Percentiles rank a stretch among this genome's conserved stretches.
Evolutionary conservation across 2,797 vertebrate genomes (phyloP).

Genomic region (Cetoscarus ocellatus): DNA sequence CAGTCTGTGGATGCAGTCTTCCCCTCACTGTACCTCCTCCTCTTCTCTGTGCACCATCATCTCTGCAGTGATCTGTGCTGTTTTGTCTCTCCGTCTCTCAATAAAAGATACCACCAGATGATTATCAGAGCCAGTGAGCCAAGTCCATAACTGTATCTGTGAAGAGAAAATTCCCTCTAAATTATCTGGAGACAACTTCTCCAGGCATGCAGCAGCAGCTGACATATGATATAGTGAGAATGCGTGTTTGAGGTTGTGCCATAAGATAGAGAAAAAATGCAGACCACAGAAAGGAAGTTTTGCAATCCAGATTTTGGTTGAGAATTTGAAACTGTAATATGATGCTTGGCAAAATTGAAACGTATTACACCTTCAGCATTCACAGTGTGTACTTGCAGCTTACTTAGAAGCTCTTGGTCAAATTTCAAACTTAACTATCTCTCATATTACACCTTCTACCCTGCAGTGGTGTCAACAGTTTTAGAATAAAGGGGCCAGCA

Average conservation of each 20-base stretch:
- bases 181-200: neutral
- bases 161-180: conserved; percentile 1
- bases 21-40: neutral
- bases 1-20: conserved; percentile 1
- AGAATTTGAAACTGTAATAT: too few species aligned
- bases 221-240: neutral
- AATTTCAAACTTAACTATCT: too few species aligned
- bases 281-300: neutral
- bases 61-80: conserved; percentile 13
- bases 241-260: conserved; percentile 13
- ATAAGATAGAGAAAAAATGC: conserved; percentile 29
- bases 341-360: too few species aligned
- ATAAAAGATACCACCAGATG: conserved; percentile 26
- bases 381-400: too few species aligned
- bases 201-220: conserved; percentile 23
- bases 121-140: neutral
- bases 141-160: conserved; percentile 1
- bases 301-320: too few species aligned
- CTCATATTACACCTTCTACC: too few species aligned
- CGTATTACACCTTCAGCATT: too few species aligned
- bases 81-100: conserved; percentile 19
- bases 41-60: conserved; percentile 9
- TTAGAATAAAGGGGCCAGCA: too few species aligned
- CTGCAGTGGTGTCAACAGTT: too few species aligned
- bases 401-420: too few species aligned